Conservation (phyloP, 2,113 vertebrate genomes). For the Etia nguti region DNA sequence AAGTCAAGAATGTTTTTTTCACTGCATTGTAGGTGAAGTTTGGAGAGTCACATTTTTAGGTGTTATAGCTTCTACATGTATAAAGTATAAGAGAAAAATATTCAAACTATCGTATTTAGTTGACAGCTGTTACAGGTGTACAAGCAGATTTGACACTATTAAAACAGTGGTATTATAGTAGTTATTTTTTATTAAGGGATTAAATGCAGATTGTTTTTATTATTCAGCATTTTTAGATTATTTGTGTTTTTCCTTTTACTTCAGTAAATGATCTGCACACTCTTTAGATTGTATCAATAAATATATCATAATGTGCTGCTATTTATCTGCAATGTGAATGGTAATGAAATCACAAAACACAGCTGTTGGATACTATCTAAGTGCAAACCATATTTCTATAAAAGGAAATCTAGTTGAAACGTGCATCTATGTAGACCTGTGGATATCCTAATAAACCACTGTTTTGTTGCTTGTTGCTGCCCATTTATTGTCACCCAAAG, state of each 20-base stretch:
- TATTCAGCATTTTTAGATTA: neutral
- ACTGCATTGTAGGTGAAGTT: neutral
- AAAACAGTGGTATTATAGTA: neutral
- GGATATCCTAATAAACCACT: neutral
- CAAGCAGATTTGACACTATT: neutral
- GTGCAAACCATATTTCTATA: neutral
- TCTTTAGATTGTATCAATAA: neutral
- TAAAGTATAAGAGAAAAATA: neutral
- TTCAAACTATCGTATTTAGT: neutral
- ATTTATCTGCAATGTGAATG: neutral
- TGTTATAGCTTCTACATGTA: neutral
- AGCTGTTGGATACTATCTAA: neutral
- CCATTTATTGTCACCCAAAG: neutral
- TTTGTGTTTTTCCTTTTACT: neutral
- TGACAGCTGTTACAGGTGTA: neutral
- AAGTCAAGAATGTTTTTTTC: neutral
- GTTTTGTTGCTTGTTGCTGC: neutral
- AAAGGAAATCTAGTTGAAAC: neutral
- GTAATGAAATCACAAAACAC: neutral
- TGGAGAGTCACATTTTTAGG: neutral
- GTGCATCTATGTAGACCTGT: neutral
- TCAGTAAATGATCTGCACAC: neutral
- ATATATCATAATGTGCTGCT: neutral
- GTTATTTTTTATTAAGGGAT: neutral
- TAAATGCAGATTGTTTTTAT: fast-evolving